Conservation (phyloP, 2,797 vertebrate species). For the Varecia variegata region DNA sequence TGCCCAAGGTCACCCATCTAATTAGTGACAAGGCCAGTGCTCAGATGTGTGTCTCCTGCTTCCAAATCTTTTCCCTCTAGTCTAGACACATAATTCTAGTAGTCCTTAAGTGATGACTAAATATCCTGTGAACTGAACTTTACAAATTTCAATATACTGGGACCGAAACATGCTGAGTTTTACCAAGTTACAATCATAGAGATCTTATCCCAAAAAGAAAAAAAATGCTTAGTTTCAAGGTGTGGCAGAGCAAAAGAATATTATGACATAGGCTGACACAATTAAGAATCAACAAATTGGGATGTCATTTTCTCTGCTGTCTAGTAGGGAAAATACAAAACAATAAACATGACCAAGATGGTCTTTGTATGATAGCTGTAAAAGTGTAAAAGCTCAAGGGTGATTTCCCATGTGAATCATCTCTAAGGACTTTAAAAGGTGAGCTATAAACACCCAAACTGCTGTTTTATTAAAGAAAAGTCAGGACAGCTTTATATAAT, state of each 20-base stretch:
- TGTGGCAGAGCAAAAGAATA: neutral
- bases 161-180: conserved; percentile 21
- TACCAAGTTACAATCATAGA: neutral
- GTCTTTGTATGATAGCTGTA: neutral
- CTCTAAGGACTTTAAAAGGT: neutral
- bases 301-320: conserved; percentile 27
- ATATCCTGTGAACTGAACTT: conserved; percentile 34
- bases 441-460: neutral
- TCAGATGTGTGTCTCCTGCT: conserved; percentile 19
- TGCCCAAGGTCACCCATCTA: conserved; percentile 43
- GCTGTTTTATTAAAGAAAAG: conserved; percentile 41
- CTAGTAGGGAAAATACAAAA: neutral
- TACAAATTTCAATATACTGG: conserved; percentile 37
- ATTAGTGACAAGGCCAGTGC: conserved; percentile 56
- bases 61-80: conserved; percentile 55
- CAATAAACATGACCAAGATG: neutral
- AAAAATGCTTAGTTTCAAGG: neutral
- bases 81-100: conserved; percentile 60
- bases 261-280: neutral
- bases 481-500: neutral
- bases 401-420: neutral
- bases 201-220: neutral
- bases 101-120: conserved; percentile 40
- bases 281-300: neutral
- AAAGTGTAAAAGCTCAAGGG: neutral